Conservation (phyloP, 1,140 invertebrate genomes). For the Himalopsyche phryganea region DNA sequence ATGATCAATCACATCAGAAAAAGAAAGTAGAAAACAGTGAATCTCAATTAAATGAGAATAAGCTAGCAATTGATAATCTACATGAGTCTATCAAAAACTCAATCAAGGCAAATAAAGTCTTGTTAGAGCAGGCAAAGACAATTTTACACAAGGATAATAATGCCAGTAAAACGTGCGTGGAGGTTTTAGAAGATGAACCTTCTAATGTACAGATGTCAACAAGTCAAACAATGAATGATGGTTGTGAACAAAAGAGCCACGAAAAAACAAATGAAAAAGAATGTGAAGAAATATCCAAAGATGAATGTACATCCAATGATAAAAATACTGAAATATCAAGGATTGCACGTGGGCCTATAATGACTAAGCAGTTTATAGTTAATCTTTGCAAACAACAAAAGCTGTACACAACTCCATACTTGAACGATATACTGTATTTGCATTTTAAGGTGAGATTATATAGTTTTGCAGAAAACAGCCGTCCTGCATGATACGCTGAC, state of each 20-base stretch:
- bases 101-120: slow-evolving; percentile 48
- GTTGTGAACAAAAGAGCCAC: too few species aligned
- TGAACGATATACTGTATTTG: slow-evolving; percentile 93
- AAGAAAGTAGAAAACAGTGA: too few species aligned
- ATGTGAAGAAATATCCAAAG: not conserved
- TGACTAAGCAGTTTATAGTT: slow-evolving; percentile 71
- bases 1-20: not conserved
- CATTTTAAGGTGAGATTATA: slow-evolving; percentile 80
- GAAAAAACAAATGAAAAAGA: slow-evolving; percentile 1
- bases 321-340: slow-evolving; percentile 41
- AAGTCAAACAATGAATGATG: too few species aligned
- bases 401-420: slow-evolving; percentile 79
- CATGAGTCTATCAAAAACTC: slow-evolving; percentile 43
- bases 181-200: not conserved
- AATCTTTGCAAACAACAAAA: slow-evolving; percentile 83
- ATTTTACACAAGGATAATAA: slow-evolving; percentile 40
- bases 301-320: slow-evolving; percentile 12
- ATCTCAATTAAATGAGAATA: not conserved
- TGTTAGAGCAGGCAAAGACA: slow-evolving; percentile 44
- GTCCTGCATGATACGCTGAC: too few species aligned
- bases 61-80: slow-evolving; percentile 37
- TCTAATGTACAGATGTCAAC: slow-evolving; percentile 18
- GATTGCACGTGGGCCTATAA: slow-evolving; percentile 51
- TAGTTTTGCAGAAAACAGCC: too few species aligned
- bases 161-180: slow-evolving; percentile 29